phyloP scores from a whole-genome alignment of 2,888 invertebrate species.

The Amphipyra berbera region DNA sequence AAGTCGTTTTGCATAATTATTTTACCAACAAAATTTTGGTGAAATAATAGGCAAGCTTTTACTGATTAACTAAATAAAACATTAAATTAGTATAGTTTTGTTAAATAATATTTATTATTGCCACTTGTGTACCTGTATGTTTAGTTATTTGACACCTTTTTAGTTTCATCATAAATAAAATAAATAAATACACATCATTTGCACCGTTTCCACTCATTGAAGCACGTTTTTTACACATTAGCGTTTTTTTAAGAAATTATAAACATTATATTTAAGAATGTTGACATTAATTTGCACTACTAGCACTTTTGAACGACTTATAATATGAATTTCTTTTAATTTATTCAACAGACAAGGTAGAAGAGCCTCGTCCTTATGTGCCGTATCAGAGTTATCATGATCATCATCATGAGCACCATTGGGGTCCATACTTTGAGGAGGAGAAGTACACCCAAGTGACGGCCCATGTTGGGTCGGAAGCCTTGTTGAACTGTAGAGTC shows the following conservation, averaged over 20 bases:
- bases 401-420: constrained; percentile 92
- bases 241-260: background rate
- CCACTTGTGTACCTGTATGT: constrained; percentile 41
- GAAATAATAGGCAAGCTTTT: constrained; percentile 24
- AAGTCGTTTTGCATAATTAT: constrained; percentile 57
- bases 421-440: constrained; percentile 93
- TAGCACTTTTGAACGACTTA: background rate
- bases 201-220: constrained; percentile 28
- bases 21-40: constrained; percentile 38
- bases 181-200: constrained; percentile 12
- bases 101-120: constrained; percentile 4
- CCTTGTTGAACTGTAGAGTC: constrained; percentile 91
- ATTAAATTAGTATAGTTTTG: constrained; percentile 18
- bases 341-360: constrained; percentile 78
- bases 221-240: constrained; percentile 27
- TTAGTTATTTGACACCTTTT: constrained; percentile 36
- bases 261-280: too few species aligned
- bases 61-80: constrained; percentile 15
- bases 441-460: constrained; percentile 90
- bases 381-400: constrained; percentile 89
- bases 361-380: constrained; percentile 82
- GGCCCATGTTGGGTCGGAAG: constrained; percentile 91
- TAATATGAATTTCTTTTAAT: background rate
- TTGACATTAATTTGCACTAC: background rate
- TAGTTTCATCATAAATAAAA: constrained; percentile 23